These are phyloP conservation scores for Pyrocephalus nanus DNA, from an alignment of 2,797 vertebrate genomes.

Conservation along the genomic window DNA sequence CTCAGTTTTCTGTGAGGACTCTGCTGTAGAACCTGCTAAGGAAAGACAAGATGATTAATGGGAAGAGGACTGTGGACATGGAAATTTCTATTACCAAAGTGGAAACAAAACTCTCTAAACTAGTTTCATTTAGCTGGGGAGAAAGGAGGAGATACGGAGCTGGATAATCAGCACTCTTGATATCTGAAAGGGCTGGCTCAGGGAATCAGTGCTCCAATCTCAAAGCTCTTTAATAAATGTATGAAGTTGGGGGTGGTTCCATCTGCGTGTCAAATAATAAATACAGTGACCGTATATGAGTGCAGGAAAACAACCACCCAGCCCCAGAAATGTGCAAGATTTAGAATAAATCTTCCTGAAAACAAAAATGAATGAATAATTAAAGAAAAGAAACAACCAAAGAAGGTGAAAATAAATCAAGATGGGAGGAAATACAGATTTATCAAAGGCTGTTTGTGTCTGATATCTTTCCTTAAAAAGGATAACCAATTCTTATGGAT, in stretches of 20 bases:
- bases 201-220: constrained; percentile 41
- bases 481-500: constrained; percentile 35
- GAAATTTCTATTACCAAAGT: constrained; percentile 61
- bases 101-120: constrained; percentile 56
- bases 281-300: not conserved
- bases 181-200: constrained; percentile 54
- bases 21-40: not conserved
- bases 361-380: constrained; percentile 51
- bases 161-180: constrained; percentile 36
- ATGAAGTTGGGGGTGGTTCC: constrained; percentile 50
- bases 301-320: constrained; percentile 9
- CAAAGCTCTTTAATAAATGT: constrained; percentile 57
- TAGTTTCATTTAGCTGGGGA: constrained; percentile 55
- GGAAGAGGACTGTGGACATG: not conserved
- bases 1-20: not conserved
- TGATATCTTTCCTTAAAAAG: constrained; percentile 29
- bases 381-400: constrained; percentile 25
- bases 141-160: constrained; percentile 25
- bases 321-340: not conserved
- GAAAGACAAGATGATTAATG: constrained; percentile 58
- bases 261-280: constrained; percentile 51
- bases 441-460: constrained; percentile 53
- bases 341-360: constrained; percentile 24
- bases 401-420: constrained; percentile 59
- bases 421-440: constrained; percentile 21